phyloP scores from a whole-genome alignment of 2,797 vertebrate species.

The Enteromius thamalakanensis region DNA sequence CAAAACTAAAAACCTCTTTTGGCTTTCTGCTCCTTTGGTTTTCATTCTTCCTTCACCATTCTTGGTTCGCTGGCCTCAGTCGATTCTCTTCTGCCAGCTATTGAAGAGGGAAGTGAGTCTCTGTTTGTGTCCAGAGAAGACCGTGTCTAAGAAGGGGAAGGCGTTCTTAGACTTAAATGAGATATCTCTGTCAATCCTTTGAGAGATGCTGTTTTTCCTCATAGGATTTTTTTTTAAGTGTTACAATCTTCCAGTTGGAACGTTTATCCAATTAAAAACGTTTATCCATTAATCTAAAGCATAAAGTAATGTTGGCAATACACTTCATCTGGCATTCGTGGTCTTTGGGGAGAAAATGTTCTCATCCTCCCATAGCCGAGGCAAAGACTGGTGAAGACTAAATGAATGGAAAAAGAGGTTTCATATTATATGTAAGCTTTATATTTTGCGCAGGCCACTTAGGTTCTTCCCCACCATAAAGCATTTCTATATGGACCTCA shows the following conservation, averaged over 20 bases:
- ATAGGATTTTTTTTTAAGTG: neutral
- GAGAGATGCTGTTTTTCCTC: conserved; percentile 20
- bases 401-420: neutral
- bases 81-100: conserved; percentile 2
- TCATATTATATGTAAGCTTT: neutral
- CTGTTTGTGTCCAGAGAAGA: neutral
- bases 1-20: neutral
- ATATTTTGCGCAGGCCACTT: neutral
- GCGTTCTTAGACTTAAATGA: neutral
- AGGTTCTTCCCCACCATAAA: neutral
- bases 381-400: neutral
- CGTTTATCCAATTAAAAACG: neutral
- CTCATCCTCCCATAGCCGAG: neutral
- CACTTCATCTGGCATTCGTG: conserved; percentile 2
- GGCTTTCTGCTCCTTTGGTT: neutral
- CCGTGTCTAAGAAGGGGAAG: neutral
- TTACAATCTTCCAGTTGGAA: conserved; percentile 24
- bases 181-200: conserved; percentile 4
- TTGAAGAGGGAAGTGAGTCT: neutral
- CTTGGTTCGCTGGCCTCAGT: neutral
- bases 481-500: neutral
- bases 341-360: conserved; percentile 16
- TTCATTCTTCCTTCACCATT: neutral
- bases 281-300: conserved; percentile 19
- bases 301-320: conserved; percentile 16